Evolutionary conservation across 1,140 invertebrate genomes (phyloP).

Genomic region (Papilio aristodemus): DNA sequence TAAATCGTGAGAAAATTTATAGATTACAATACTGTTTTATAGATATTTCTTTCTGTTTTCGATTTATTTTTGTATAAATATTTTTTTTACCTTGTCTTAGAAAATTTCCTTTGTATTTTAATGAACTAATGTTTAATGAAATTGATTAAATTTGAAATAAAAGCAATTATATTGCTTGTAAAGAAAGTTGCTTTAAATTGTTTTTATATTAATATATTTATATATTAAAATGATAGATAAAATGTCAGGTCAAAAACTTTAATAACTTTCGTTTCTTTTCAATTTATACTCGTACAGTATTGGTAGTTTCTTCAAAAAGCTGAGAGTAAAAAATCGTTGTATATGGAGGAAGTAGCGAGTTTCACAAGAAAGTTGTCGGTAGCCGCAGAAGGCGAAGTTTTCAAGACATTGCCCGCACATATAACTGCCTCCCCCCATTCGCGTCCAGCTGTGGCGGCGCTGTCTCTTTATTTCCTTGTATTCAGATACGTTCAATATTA

Average conservation of each 20-base stretch:
- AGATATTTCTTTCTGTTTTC: too few species aligned
- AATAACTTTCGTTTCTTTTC: background rate
- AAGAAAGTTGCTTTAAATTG: too few species aligned
- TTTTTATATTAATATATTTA: too few species aligned
- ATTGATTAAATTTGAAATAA: too few species aligned
- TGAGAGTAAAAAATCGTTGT: conserved; percentile 41
- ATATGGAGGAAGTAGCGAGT: conserved; percentile 42
- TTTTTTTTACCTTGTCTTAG: too few species aligned
- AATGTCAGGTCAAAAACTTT: background rate
- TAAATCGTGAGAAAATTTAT: too few species aligned
- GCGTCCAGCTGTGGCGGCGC: conserved; percentile 20
- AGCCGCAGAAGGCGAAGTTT: conserved; percentile 34
- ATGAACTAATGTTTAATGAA: too few species aligned
- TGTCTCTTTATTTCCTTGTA: conserved; percentile 1
- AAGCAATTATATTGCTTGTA: too few species aligned
- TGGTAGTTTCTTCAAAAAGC: conserved; percentile 38
- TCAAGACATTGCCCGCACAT: conserved; percentile 29
- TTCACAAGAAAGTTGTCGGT: conserved; percentile 43
- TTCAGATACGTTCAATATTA: conserved; percentile 8
- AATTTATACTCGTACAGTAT: background rate
- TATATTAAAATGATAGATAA: too few species aligned
- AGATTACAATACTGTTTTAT: too few species aligned
- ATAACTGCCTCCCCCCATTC: background rate
- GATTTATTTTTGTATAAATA: too few species aligned
- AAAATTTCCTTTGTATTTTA: too few species aligned